Base-by-base conservation (phyloP, 1,140 invertebrate genomes). In the Drosophila mojavensis region DNA sequence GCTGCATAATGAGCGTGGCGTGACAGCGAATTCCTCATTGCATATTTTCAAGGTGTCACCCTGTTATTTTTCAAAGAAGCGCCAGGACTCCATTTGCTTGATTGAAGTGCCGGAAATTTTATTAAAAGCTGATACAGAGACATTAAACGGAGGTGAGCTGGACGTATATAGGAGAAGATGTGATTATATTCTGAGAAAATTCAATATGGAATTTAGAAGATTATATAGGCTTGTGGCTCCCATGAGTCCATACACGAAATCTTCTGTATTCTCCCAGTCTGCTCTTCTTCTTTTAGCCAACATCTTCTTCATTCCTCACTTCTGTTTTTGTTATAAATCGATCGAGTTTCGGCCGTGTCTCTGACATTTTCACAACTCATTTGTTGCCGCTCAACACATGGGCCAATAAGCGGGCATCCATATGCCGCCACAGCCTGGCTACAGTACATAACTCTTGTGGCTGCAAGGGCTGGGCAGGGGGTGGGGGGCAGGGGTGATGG, bases 381-480 rank as follows among this genome's bases (percentile, higher is more conserved):
- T 75, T 78, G 60, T 41, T 62, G 67, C 53, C 61, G 50, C 45
- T 78, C 75, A 78, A 78, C 72, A 71, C 51, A 64, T 78, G 54
- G 13, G 13, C 30, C n/a, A 1, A 17, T 3, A 17, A 15, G 24
- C 53, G 60, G 36, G 47, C 59, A 20, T 41, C 26, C 76, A 78
- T 78, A 78, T 78, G 75, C 60, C 60, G 17, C 60, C 15, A 50
- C 28, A 3, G 36, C 64, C 60, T 20, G 43, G 33, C 5, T 33
- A 33, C 7, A 33, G 33, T 9, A 33, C 70, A 85, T 86, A 86
- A 81, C 75, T 86, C 70, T 79, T 81, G 64, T 11, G 65, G 33
- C 33, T 33, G 51, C 33, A 55, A 55, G 68, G 26, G 26, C 55
- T 13, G 20, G 20, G 51, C 33, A 55, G 50, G 68, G 26, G 26